Percentiles rank a stretch among this genome's conserved stretches.
Conservation (phyloP, 2,888 invertebrate genomes). For the Rhamphomyia laevipes region DNA sequence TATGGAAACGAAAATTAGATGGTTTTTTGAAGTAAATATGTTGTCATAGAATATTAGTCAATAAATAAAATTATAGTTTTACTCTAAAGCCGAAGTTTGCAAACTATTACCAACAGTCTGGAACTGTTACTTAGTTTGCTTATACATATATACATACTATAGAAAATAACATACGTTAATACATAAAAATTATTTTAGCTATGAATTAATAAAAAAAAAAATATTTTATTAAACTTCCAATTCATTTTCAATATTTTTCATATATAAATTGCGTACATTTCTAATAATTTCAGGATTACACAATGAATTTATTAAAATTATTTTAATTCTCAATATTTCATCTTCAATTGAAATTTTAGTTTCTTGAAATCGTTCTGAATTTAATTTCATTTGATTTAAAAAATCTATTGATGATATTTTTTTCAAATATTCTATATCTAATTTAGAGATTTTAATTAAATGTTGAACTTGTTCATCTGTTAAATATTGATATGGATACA, state of each 20-base stretch:
- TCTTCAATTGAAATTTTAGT: neutral
- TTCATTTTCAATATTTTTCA: neutral
- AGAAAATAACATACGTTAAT: too few relatives aligned
- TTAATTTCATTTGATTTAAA: constrained; percentile 1
- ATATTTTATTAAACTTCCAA: too few relatives aligned
- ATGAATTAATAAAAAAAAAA: too few relatives aligned
- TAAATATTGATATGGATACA: constrained; percentile 10
- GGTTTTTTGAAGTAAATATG: too few relatives aligned
- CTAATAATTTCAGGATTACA: constrained; percentile 11
- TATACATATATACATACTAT: too few relatives aligned
- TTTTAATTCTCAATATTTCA: constrained; percentile 4
- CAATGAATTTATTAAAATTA: constrained; percentile 11
- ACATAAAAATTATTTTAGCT: too few relatives aligned
- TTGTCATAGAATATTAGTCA: too few relatives aligned
- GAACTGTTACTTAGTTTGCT: too few relatives aligned
- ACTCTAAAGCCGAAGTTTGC: too few relatives aligned
- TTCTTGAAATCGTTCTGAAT: constrained; percentile 6
- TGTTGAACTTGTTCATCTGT: constrained; percentile 4
- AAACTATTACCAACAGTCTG: too few relatives aligned
- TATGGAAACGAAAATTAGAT: too few relatives aligned
- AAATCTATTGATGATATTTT: constrained; percentile 4
- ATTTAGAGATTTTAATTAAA: constrained; percentile 3
- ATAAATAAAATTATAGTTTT: too few relatives aligned
- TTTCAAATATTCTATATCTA: constrained; percentile 2
- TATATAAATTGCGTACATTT: constrained; percentile 4